Evolutionary conservation across 2,797 vertebrate genomes (phyloP).

Genomic region (Ciconia nigra): DNA sequence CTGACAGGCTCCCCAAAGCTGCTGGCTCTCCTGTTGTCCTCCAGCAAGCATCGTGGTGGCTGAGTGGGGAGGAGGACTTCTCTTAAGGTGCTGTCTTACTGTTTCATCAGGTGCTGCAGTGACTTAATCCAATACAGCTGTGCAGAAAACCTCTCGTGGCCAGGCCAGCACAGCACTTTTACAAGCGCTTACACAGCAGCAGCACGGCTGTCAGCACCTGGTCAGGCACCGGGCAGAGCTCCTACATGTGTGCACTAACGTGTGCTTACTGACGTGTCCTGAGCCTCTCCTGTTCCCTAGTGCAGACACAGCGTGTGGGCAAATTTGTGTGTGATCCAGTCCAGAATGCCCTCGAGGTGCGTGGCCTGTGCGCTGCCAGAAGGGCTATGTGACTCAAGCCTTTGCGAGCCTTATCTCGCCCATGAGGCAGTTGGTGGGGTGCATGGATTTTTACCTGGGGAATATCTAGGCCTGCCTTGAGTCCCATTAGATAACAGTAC

Average conservation of each 20-base stretch:
- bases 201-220: neutral
- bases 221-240: neutral
- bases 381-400: neutral
- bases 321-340: too few species aligned
- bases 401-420: neutral
- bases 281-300: neutral
- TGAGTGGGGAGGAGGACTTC: neutral
- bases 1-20: neutral
- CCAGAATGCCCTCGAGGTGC: neutral
- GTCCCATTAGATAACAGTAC: neutral
- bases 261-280: neutral
- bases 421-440: neutral
- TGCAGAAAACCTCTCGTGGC: neutral
- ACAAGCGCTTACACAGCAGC: neutral
- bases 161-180: neutral
- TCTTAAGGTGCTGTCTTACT: neutral
- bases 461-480: neutral
- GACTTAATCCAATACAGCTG: neutral
- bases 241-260: neutral
- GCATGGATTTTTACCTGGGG: neutral
- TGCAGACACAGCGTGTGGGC: neutral
- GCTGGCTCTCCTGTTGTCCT: neutral
- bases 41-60: rapidly evolving
- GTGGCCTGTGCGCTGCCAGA: neutral
- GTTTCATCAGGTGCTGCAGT: neutral